Evolutionary conservation across 2,888 invertebrate genomes (phyloP), one percentile per base, ranked within the genome.

Genomic region (Aphidius colemani): DNA sequence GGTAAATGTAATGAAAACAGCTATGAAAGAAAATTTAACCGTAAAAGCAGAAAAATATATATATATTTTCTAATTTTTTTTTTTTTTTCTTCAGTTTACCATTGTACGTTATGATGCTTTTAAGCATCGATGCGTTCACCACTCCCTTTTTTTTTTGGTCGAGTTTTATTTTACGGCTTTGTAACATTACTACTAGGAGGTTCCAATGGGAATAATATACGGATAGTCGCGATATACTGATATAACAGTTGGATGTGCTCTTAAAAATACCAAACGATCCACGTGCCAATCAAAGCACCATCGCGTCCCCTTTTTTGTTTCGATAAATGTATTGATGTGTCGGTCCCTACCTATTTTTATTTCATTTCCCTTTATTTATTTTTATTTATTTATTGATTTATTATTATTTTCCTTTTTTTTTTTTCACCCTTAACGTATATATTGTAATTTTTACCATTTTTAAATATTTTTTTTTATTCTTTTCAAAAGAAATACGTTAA

Each of bases 211-310:
- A 53, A 48, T 53, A 62, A 65, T 65, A 65, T 65, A 65, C 50
- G 62, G 13, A 43, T 50, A 57, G 57, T 1, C 10, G 46, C 30
- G 56, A 56, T 64, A 64, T 60, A 11, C 60, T 53, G 58, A 64
- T 59, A 64, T 58, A 44, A 44, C 55, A 60, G 61, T 46, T 50
- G 40, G 51, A 13, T 41, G 48, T 61, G 61, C 45, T 57, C 66
- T 61, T 61, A 55, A 60, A 51, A 64, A 51, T 49, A 56, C 55
- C 5, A 64, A 70, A 70, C 70, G 66, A 67, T 67, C 65, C 63
- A 59, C 58, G 64, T 70, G 65, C 71, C 72, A 72, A 72, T 72
- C 70, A 69, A 70, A 70, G 62, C 64, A 63, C 30, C 4, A 30
- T 30, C 5, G 30, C 30, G 0, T 59, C 66, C 67, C 67, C 68